phyloP scores from a whole-genome alignment of 2,797 vertebrate species.

The Lagocephalus sceleratus region DNA sequence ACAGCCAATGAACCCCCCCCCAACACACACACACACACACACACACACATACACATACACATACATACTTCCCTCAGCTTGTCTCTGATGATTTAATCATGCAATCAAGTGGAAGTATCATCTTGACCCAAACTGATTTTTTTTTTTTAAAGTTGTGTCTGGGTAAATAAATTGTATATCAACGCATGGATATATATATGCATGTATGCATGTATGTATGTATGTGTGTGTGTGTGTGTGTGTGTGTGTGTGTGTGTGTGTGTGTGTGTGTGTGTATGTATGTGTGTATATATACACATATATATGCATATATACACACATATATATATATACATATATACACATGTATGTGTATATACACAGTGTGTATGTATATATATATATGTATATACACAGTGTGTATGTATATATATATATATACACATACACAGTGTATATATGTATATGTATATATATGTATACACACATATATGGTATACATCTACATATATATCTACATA shows the following conservation, averaged over 20 bases:
- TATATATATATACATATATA: background rate
- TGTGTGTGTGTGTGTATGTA: constrained; percentile 12
- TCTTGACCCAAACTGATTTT: too few species aligned
- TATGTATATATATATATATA: too few species aligned
- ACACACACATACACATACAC: constrained; percentile 8
- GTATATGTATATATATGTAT: too few species aligned
- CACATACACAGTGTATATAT: constrained; percentile 23
- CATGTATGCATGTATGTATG: constrained; percentile 4
- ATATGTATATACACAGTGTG: too few species aligned
- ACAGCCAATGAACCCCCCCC: constrained; percentile 21
- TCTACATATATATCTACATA: background rate
- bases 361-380: too few species aligned
- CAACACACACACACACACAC: constrained; percentile 19
- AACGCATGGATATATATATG: constrained; percentile 17
- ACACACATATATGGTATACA: too few species aligned
- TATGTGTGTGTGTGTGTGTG: constrained; percentile 23
- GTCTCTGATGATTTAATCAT: constrained; percentile 32
- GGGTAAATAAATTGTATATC: too few species aligned
- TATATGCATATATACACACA: constrained; percentile 22
- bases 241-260: constrained; percentile 9
- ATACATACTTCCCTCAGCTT: constrained; percentile 1
- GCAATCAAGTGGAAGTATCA: constrained; percentile 27
- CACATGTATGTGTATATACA: constrained; percentile 4
- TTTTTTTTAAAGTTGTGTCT: too few species aligned
- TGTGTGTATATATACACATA: constrained; percentile 24